Evolutionary conservation across 2,797 vertebrate genomes (phyloP), one percentile per base, ranked within the genome.

Genomic region (Hoplostethus mediterraneus): DNA sequence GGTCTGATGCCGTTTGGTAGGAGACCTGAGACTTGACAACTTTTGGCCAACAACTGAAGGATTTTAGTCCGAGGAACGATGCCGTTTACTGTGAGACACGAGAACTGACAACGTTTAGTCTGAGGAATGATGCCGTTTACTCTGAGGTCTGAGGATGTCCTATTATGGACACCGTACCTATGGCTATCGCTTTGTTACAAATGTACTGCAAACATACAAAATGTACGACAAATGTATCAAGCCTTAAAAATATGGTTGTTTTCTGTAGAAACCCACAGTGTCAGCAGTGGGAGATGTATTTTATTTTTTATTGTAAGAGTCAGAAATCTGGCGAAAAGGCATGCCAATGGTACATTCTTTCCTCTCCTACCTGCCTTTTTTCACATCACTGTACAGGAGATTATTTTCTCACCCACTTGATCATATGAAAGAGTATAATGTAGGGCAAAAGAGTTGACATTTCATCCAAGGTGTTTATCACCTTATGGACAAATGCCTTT

Each of bases 251-350:
- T n/a, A 49, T 36, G 51, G 4, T 8, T 9, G 9, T 0, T 57
- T 16, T 54, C 21, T 48, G 14, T 33, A 45, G 66, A 79, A 72
- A 76, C 30, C 31, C 49, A 45, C 45, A 10, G 4, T 21, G 21
- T 21, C 21, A 21, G 21, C 21, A 21, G 21, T 21, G 21, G 21
- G 21, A 21, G 21, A 21, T 79, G 64, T 73, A 63, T 87, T 80
- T 81, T 31, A 45, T 54, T 60, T 62, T 63, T 79, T 66, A 69
- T 60, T 21, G 52, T 0, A 75, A 79, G 80, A 71, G 69, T 87
- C 86, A 76, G 67, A 62, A 82, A 67, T 85, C 67, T 81, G 53
- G 73, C 45, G 71, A 77, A 81, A 65, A 77, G 44, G 47, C 47
- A 12, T 62, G 58, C 17, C 61, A 63, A 67, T 78, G 60, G 80